Conservation (phyloP, 2,113 vertebrate genomes). For the Phaethornis superciliosus region DNA sequence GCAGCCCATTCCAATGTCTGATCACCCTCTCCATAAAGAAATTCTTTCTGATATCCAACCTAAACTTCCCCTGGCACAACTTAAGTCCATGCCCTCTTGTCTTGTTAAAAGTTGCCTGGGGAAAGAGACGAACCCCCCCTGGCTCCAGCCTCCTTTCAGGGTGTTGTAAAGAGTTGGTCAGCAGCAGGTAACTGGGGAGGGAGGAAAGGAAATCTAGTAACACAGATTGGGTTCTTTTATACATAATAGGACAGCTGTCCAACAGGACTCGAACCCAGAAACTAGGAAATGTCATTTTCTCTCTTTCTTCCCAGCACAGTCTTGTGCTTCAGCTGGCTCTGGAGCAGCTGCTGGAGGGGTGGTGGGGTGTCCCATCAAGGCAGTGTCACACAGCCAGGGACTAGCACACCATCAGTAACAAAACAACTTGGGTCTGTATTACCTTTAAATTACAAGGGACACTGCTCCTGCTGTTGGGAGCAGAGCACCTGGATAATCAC, state of each 20-base stretch:
- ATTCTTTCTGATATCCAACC: too few species aligned
- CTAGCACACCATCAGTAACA: not conserved
- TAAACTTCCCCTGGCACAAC: too few species aligned
- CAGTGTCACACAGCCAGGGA: not conserved
- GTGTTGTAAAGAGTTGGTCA: too few species aligned
- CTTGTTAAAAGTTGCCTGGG: too few species aligned
- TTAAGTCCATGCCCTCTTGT: too few species aligned
- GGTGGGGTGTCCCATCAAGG: not conserved
- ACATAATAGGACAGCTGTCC: not conserved
- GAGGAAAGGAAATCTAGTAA: not conserved
- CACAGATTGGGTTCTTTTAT: not conserved
- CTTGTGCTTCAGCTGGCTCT: not conserved
- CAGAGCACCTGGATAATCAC: not conserved
- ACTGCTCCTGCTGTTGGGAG: not conserved
- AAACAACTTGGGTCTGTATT: not conserved
- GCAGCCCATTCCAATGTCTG: too few species aligned
- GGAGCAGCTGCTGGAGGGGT: not conserved
- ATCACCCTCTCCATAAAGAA: too few species aligned
- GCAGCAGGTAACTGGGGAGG: not conserved
- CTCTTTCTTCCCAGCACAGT: not conserved
- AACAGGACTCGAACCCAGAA: not conserved
- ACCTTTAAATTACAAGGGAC: not conserved
- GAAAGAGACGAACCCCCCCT: too few species aligned
- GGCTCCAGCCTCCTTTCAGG: too few species aligned
- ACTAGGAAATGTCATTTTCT: not conserved